Evolutionary conservation across 2,888 invertebrate species (phyloP).

Genomic region (Dicyrtomina minuta): DNA sequence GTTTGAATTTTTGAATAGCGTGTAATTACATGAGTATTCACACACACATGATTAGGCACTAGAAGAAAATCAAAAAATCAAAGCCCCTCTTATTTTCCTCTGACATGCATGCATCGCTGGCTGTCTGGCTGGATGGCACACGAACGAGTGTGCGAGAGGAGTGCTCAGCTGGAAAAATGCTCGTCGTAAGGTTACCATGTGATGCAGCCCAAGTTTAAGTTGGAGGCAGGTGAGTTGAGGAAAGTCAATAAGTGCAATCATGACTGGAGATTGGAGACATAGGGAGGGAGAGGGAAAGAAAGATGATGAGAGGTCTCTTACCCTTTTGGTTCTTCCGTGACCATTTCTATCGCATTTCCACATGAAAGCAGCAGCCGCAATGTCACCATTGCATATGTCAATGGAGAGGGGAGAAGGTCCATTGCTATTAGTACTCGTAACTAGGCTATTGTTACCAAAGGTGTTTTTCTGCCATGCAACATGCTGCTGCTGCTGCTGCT

Average conservation of each 20-base stretch:
- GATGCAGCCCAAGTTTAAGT: background rate
- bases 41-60: background rate
- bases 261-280: background rate
- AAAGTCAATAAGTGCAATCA: background rate
- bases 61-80: background rate
- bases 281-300: conserved; percentile 7
- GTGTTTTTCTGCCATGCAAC: conserved; percentile 13
- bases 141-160: background rate
- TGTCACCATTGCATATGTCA: conserved; percentile 36
- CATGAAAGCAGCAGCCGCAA: conserved; percentile 49
- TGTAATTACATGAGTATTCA: too few relatives aligned
- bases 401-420: conserved; percentile 3
- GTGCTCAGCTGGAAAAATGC: too few relatives aligned
- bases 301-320: conserved; percentile 39
- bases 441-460: conserved; percentile 3
- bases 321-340: conserved; percentile 50
- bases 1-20: too few relatives aligned
- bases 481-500: conserved; percentile 15
- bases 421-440: background rate
- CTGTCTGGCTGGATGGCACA: background rate
- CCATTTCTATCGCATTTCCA: conserved; percentile 50
- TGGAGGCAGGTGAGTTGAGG: background rate
- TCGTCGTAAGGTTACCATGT: too few relatives aligned
- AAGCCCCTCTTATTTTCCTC: background rate
- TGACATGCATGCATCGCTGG: background rate